phyloP scores from a whole-genome alignment of 92 coral and sea anemone species.

The Muricea muricata region DNA sequence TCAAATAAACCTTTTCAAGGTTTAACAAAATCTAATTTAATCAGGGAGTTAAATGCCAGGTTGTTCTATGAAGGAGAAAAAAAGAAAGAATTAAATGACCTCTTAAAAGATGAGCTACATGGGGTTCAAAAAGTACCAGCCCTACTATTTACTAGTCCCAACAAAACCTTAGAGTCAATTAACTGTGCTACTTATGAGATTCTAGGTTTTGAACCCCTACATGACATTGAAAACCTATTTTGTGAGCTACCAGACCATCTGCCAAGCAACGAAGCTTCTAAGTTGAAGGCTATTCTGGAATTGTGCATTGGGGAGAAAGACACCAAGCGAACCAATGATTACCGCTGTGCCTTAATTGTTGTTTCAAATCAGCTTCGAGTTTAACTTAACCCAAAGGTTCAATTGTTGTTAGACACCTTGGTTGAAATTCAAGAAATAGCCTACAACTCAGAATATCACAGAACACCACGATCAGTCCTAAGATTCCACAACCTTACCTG shows the following conservation, averaged over 20 bases:
- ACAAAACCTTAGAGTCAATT: background rate
- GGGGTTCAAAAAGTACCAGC: conserved; percentile 25
- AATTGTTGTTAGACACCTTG: conserved; percentile 57
- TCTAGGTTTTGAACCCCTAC: conserved; percentile 64
- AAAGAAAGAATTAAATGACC: conserved; percentile 38
- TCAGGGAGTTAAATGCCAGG: conserved; percentile 44
- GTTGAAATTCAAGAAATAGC: conserved; percentile 67
- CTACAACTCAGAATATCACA: conserved; percentile 46
- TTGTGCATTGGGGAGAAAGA: conserved; percentile 56
- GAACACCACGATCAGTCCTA: conserved; percentile 64
- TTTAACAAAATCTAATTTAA: background rate
- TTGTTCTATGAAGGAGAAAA: conserved; percentile 50
- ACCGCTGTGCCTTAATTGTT: conserved; percentile 47
- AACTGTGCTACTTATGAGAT: conserved; percentile 56
- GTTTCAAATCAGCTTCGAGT: conserved; percentile 58
- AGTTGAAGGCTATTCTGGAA: conserved; percentile 6
- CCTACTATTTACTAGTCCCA: background rate
- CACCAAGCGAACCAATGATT: conserved; percentile 52
- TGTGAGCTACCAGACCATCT: conserved; percentile 60
- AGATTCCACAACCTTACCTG: conserved; percentile 70
- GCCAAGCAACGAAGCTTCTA: conserved; percentile 34
- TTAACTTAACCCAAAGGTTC: conserved; percentile 48
- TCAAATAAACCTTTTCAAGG: background rate
- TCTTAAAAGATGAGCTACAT: background rate
- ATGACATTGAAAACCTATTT: conserved; percentile 61